Evolutionary conservation across 2,113 vertebrate genomes (phyloP).

Genomic region (Candoia aspera): DNA sequence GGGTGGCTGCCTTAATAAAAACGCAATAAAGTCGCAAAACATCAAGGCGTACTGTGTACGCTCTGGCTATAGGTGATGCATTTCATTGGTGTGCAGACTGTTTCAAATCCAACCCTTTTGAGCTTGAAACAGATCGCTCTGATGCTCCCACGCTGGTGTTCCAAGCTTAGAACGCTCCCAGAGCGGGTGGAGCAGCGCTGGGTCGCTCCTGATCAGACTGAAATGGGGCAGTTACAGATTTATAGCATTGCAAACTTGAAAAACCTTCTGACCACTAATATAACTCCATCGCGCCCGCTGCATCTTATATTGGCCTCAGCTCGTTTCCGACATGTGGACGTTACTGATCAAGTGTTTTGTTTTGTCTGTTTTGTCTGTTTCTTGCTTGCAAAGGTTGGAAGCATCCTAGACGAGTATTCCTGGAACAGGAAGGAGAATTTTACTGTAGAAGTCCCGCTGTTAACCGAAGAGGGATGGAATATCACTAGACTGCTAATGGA

Average conservation of each 20-base stretch:
- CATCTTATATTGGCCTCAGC: not conserved
- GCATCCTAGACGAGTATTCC: constrained; percentile 46
- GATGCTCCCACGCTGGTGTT: not conserved
- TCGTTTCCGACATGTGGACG: not conserved
- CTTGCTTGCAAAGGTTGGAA: constrained; percentile 50
- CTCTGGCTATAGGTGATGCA: no score
- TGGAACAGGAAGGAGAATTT: not conserved
- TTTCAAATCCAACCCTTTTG: not conserved
- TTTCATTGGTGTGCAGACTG: not conserved
- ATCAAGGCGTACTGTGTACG: not conserved
- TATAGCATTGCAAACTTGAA: not conserved
- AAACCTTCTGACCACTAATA: not conserved
- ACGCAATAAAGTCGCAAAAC: not conserved
- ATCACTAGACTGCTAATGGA: constrained; percentile 59
- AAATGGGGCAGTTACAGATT: not conserved
- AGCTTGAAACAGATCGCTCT: not conserved
- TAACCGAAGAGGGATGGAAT: constrained; percentile 36
- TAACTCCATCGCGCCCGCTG: not conserved
- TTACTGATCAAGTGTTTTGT: not conserved
- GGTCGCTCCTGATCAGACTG: not conserved
- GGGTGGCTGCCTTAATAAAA: no score
- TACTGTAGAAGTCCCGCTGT: not conserved
- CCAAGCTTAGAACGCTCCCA: not conserved
- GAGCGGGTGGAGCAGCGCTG: not conserved
- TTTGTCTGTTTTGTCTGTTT: constrained; percentile 1